Evolutionary conservation across 2,888 invertebrate species (phyloP), one percentile per base, ranked within the genome.

Genomic region (Eupeodes luniger): DNA sequence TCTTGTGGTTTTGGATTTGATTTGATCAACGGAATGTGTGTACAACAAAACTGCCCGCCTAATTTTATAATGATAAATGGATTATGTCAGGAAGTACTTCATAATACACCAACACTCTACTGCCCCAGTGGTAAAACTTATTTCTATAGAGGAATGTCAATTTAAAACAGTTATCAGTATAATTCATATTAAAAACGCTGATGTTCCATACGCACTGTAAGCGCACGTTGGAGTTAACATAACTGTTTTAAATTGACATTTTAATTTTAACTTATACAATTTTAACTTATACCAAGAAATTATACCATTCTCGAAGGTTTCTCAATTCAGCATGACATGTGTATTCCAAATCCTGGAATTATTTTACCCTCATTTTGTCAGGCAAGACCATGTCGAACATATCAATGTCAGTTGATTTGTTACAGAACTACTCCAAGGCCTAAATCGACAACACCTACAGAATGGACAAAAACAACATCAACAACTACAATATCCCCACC

Each of bases 41-140:
- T 72, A 2, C 57, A 78, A 51, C 55, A 59, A n/a, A 53, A 14
- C 2, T 83, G 83, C 4, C 66, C 79, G 11, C 5, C 36, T 11
- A 67, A 72, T 67, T 61, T 47, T 47, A 11, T 19, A 0, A 27
- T 74, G 53, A 19, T 79, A 12, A 75, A 84, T 75, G 84, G 75
- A 40, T 19, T 57, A 27, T 84, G 84, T 36, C 55, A 49, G 1
- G 47, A 51, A 59, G 72, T 9, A 5, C 9, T 14, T 4, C 47
- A 11, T 27, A 5, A 55, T 49, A 47, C 34, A 27, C 80, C 67
- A 36, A 3, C n/a, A 5, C 5, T 49, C 14, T 75, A 74, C 10
- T 86, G 86, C 5, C 75, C 83, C 7, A 7, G 14, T 55, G 82
- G 86, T 86, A 44, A 57, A 19, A 2, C 57, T 40, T 47, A 4